Percentiles rank a stretch among this genome's conserved stretches.
Evolutionary conservation across 2,888 invertebrate genomes (phyloP).

Genomic region (Gibbula magus): DNA sequence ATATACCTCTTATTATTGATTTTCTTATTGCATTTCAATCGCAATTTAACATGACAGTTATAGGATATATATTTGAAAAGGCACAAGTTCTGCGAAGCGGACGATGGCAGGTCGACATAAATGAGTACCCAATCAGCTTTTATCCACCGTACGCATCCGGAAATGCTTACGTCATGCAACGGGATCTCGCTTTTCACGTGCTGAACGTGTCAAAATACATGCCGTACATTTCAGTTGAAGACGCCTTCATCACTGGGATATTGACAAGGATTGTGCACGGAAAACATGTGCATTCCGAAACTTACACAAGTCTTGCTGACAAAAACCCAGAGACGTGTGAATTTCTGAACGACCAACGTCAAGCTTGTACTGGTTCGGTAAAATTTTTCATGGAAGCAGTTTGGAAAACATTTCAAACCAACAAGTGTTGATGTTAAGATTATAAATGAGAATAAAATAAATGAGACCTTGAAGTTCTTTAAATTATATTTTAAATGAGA

Average conservation of each 20-base stretch:
- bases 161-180: not conserved
- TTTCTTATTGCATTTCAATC: not conserved
- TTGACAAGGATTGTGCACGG: not conserved
- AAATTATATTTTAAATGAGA: no score
- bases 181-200: not conserved
- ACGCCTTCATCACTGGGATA: conserved; percentile 6
- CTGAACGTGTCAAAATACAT: not conserved
- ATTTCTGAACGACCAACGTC: not conserved
- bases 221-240: not conserved
- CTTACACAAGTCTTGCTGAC: not conserved
- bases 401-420: not conserved
- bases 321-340: not conserved
- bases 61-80: not conserved
- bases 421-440: not conserved
- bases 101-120: not conserved
- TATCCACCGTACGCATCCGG: not conserved
- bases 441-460: no score
- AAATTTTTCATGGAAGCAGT: not conserved
- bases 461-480: no score
- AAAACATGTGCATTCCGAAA: not conserved
- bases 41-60: not conserved
- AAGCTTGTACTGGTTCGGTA: not conserved
- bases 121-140: not conserved
- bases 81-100: not conserved
- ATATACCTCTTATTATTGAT: not conserved